Conservation (phyloP, 2,797 vertebrate species). For the Pachyuromys duprasi region DNA sequence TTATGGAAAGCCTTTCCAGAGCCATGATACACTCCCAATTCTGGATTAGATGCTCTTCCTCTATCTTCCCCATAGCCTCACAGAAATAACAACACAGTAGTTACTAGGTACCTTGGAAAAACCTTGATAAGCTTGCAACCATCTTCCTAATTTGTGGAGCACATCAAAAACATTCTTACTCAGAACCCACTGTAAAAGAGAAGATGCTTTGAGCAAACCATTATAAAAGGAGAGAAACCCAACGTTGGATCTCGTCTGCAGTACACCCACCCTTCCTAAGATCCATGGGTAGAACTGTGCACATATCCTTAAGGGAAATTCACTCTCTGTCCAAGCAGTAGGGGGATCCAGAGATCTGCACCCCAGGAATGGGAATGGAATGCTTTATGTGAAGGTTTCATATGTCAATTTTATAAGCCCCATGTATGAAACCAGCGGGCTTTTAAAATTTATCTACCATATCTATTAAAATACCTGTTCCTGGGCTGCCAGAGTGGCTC, state of each 20-base stretch:
- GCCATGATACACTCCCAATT: not conserved
- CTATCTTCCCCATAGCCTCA: not conserved
- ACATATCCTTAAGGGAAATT: not conserved
- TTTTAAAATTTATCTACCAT: conserved; percentile 4
- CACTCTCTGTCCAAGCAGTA: not conserved
- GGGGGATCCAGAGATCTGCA: not conserved
- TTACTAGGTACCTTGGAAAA: not conserved
- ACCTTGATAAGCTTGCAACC: not conserved
- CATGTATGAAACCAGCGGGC: not conserved
- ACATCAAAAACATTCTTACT: conserved; percentile 50
- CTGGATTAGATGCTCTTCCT: not conserved
- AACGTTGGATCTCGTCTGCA: not conserved
- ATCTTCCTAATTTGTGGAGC: conserved; percentile 26
- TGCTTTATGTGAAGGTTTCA: conserved; percentile 20
- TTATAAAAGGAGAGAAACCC: not conserved
- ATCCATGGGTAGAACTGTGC: too few relatives aligned
- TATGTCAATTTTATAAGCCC: not conserved
- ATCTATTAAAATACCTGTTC: conserved; percentile 10
- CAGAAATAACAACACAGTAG: not conserved
- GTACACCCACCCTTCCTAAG: not conserved
- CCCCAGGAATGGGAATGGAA: not conserved
- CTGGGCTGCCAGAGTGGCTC: not conserved
- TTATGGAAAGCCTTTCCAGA: not conserved
- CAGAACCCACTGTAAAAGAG: not conserved
- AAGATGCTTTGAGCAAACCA: not conserved